phyloP scores from a whole-genome alignment of 2,113 vertebrate species.

The Petrocephalus zakoni region DNA sequence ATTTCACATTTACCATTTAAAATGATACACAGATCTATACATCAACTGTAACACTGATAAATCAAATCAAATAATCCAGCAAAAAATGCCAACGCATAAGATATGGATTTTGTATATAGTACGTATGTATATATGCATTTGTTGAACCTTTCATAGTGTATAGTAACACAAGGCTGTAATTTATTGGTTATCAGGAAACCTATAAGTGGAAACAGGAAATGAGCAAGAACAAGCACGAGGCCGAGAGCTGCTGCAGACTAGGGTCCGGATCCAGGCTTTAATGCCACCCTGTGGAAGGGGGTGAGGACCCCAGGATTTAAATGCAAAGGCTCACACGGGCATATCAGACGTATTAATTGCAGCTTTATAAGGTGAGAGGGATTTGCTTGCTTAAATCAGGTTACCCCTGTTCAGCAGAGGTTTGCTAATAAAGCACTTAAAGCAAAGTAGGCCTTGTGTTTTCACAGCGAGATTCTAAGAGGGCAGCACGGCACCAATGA shows the following conservation, averaged over 20 bases:
- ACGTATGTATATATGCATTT: background rate
- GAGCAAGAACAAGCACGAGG: background rate
- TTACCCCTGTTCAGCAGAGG: slow-evolving; percentile 39
- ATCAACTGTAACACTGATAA: background rate
- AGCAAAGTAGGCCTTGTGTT: slow-evolving; percentile 40
- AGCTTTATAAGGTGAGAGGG: slow-evolving; percentile 57
- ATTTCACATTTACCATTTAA: background rate
- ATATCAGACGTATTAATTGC: slow-evolving; percentile 44
- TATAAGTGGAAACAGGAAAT: background rate
- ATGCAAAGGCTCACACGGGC: slow-evolving; percentile 57
- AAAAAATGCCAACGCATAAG: background rate
- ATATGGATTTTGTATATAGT: background rate
- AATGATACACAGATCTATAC: background rate
- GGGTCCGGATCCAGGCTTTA: background rate
- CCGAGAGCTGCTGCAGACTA: background rate
- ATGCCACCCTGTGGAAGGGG: slow-evolving; percentile 48
- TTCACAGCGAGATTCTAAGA: slow-evolving; percentile 31
- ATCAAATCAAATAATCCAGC: background rate
- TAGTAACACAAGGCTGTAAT: background rate
- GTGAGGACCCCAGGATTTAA: slow-evolving; percentile 49
- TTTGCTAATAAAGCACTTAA: slow-evolving; percentile 51
- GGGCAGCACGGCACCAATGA: slow-evolving; percentile 50
- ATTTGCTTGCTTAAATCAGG: slow-evolving; percentile 50
- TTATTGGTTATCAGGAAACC: background rate
- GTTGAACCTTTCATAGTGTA: background rate